Percentiles rank a stretch among this genome's conserved stretches.
Evolutionary conservation across 2,888 invertebrate genomes (phyloP).

Genomic region (Aricia artaxerxes): DNA sequence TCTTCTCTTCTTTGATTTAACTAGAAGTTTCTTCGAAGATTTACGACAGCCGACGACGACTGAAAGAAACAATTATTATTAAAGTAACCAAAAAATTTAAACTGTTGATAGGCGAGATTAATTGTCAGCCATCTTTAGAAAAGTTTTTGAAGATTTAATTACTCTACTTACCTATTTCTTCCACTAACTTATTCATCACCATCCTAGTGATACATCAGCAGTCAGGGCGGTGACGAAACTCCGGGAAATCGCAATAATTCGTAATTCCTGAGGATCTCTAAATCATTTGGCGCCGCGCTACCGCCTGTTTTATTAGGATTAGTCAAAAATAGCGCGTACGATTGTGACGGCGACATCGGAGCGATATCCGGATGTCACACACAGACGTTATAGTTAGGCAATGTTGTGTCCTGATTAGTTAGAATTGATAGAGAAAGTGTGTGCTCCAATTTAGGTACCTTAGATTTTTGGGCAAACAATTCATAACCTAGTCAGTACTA

Average conservation of each 20-base stretch:
- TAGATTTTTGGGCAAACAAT: neutral
- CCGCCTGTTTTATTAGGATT: conserved; percentile 60
- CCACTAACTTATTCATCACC: conserved; percentile 28
- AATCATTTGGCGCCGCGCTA: conserved; percentile 52
- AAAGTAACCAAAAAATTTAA: too few relatives aligned
- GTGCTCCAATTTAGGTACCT: neutral
- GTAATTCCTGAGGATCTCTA: conserved; percentile 51
- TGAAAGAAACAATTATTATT: neutral
- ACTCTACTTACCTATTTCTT: neutral
- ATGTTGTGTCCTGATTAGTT: neutral
- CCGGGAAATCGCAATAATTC: conserved; percentile 49
- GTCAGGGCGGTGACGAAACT: conserved; percentile 33
- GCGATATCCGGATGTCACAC: neutral
- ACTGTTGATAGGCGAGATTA: too few relatives aligned
- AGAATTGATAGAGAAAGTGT: neutral
- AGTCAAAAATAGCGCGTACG: conserved; percentile 45
- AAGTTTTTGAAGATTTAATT: too few relatives aligned
- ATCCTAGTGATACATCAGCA: conserved; percentile 3
- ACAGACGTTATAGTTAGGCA: too few relatives aligned
- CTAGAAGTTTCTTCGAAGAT: too few relatives aligned
- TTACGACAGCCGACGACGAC: neutral
- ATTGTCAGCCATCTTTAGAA: too few relatives aligned
- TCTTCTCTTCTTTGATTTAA: too few relatives aligned
- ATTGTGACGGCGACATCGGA: conserved; percentile 33
- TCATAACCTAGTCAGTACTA: neutral